Conservation (phyloP, 2,888 invertebrate species). For the Homarus gammarus region DNA sequence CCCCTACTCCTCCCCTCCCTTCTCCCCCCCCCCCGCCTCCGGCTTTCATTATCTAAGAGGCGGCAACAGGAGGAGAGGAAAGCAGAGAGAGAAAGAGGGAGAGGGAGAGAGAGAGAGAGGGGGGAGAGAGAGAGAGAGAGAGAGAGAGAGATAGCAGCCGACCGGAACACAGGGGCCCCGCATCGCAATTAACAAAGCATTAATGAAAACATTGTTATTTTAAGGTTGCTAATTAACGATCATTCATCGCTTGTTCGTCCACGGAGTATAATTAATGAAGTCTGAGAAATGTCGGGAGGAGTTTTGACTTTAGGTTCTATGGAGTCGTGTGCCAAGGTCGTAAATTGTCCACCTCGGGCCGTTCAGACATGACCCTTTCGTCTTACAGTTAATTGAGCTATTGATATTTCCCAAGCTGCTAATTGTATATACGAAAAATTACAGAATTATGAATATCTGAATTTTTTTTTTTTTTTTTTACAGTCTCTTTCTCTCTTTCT, state of each 20-base stretch:
- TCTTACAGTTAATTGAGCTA: constrained; percentile 56
- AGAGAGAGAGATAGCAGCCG: constrained; percentile 3
- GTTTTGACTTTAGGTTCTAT: constrained; percentile 55
- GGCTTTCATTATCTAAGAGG: background rate
- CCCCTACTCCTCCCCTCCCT: background rate
- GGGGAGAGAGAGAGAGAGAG: constrained; percentile 3
- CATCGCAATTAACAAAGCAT: constrained; percentile 38
- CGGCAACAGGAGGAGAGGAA: background rate
- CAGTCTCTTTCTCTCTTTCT: background rate
- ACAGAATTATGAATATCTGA: constrained; percentile 64
- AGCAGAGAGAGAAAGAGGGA: constrained; percentile 3
- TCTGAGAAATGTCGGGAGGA: constrained; percentile 35
- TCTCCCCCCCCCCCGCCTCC: background rate
- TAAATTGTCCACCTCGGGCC: background rate
- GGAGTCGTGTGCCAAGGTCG: constrained; percentile 1
- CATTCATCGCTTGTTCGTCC: constrained; percentile 67
- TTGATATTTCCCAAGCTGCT: constrained; percentile 49
- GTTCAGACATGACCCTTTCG: constrained; percentile 46
- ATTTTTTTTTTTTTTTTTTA: background rate
- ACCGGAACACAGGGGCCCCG: background rate
- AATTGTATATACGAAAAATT: constrained; percentile 65
- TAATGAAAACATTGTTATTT: constrained; percentile 69
- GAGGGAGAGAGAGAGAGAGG: background rate
- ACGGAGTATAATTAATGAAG: constrained; percentile 63
- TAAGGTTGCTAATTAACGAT: constrained; percentile 68